Conservation (phyloP, 2,113 vertebrate genomes). For the Carassius auratus region DNA sequence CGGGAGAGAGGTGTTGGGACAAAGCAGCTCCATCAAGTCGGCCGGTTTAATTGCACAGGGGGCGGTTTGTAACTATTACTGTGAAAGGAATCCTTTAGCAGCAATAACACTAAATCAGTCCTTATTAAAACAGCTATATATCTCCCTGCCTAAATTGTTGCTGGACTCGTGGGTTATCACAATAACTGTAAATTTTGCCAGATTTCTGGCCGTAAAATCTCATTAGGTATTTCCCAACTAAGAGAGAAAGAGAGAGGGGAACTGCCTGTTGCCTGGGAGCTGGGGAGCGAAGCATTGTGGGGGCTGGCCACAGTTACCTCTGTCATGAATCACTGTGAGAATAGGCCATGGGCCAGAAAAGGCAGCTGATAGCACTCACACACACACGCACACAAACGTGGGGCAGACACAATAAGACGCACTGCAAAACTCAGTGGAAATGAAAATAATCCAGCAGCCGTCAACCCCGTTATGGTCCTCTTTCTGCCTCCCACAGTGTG, state of each 20-base stretch:
- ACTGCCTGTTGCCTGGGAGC: constrained; percentile 61
- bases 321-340: constrained; percentile 64
- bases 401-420: constrained; percentile 43
- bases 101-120: constrained; percentile 73
- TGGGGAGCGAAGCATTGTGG: constrained; percentile 51
- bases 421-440: constrained; percentile 55
- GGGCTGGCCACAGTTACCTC: constrained; percentile 62
- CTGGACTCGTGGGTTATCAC: constrained; percentile 75
- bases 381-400: constrained; percentile 21
- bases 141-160: constrained; percentile 68
- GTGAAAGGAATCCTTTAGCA: constrained; percentile 67
- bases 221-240: constrained; percentile 71
- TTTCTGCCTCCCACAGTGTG: constrained; percentile 49
- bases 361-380: constrained; percentile 47
- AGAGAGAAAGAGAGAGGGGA: constrained; percentile 59
- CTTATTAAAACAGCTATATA: constrained; percentile 77
- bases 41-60: constrained; percentile 55
- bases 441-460: constrained; percentile 54
- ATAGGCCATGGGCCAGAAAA: constrained; percentile 50
- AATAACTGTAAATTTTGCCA: constrained; percentile 76
- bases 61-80: constrained; percentile 62
- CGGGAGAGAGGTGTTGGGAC: constrained; percentile 33
- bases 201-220: constrained; percentile 67
- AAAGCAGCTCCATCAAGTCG: constrained; percentile 51
- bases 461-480: constrained; percentile 34